A percentile compares a stretch with the other conserved stretches of the same genome.
Conservation (phyloP, 2,797 vertebrate genomes). For the Mareca strepera region DNA sequence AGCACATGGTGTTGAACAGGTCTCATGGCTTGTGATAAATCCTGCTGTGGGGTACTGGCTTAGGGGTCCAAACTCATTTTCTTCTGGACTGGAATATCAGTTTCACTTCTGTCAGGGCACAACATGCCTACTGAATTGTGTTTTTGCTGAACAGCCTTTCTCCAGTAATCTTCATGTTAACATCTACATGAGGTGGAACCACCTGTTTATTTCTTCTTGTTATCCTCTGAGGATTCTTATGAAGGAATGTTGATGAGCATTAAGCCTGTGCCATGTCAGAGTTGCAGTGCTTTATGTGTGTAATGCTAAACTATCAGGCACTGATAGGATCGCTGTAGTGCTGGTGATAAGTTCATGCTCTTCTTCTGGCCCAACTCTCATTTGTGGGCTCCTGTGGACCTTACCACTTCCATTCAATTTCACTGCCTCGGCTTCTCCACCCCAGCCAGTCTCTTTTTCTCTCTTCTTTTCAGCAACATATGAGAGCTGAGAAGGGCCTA, state of each 20-base stretch:
- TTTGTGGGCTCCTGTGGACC: neutral
- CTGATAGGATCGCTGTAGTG: neutral
- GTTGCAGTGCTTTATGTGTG: neutral
- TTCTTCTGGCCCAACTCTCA: neutral
- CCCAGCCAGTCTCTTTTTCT: neutral
- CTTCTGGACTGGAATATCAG: neutral
- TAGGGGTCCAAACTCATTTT: neutral
- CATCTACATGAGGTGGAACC: neutral
- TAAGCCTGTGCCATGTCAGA: neutral
- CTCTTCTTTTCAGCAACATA: neutral
- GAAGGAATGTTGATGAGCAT: neutral
- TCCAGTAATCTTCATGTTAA: neutral
- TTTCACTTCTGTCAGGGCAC: neutral
- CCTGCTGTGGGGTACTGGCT: neutral
- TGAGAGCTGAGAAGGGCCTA: neutral
- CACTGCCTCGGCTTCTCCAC: neutral
- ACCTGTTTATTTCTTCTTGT: neutral
- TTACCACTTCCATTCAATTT: neutral
- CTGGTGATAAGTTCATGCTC: neutral
- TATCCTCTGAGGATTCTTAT: neutral
- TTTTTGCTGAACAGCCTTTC: neutral
- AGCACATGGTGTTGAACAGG: neutral
- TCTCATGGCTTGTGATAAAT: neutral
- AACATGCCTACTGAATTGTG: neutral
- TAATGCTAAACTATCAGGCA: neutral